A percentile compares a stretch with the other conserved stretches of the same genome.
Conservation (phyloP, 2,797 vertebrate species). For the Scarus forsteni region DNA sequence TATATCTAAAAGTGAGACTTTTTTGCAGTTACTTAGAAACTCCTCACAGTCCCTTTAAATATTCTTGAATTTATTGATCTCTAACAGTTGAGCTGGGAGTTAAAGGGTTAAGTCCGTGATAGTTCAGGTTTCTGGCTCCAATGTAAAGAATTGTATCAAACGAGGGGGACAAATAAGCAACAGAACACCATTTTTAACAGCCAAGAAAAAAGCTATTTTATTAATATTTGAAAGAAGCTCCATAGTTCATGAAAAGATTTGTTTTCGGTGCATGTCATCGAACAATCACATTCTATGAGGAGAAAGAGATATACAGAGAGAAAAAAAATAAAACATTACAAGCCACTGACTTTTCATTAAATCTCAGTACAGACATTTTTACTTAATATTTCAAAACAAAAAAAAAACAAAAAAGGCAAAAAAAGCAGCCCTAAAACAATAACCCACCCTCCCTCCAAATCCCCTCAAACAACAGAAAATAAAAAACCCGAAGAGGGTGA, state of each 20-base stretch:
- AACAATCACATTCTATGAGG: slow-evolving; percentile 99
- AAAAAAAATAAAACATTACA: slow-evolving; percentile 90
- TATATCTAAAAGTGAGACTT: no score
- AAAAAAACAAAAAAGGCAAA: slow-evolving; percentile 39
- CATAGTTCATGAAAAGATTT: slow-evolving; percentile 96
- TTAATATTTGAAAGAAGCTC: slow-evolving; percentile 98
- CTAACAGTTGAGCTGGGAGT: no score
- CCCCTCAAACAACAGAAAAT: slow-evolving; percentile 48
- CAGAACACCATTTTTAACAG: slow-evolving; percentile 78
- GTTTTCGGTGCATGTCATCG: slow-evolving; percentile 93
- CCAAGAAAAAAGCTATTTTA: slow-evolving; percentile 98
- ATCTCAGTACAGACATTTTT: slow-evolving; percentile 96
- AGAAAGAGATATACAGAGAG: slow-evolving; percentile 92
- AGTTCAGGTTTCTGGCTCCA: no score
- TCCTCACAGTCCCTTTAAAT: no score
- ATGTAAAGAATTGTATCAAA: neutral
- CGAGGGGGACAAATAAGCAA: slow-evolving; percentile 18
- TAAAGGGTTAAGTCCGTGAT: no score
- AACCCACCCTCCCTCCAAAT: slow-evolving; percentile 49
- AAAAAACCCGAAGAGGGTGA: slow-evolving; percentile 76
- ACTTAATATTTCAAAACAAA: slow-evolving; percentile 83
- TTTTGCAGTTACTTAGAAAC: no score
- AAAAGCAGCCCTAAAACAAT: slow-evolving; percentile 75
- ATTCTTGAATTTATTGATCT: no score
- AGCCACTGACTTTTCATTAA: slow-evolving; percentile 92